Base-by-base conservation (phyloP, 2,797 vertebrate species). In the Cossypha heuglini region DNA sequence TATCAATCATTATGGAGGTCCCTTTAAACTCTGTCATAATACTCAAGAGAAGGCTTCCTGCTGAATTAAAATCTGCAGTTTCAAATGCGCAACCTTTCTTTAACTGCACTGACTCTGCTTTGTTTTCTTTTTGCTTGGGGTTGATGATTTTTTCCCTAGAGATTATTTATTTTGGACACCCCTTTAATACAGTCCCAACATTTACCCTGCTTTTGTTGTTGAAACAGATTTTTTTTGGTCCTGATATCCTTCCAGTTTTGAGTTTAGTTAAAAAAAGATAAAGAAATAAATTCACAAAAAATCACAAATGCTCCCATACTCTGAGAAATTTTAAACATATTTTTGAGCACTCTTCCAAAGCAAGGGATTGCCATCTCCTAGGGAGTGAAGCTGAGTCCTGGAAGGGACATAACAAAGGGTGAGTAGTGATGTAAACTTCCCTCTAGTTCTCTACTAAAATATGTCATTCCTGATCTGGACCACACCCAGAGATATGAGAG, bases 1-100 rank as follows among this genome's bases (percentile, higher is more conserved):
- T 97, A 96, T 95, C 96, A 96, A 95, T 97, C 95, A 95, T 96
- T 81, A 88, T 81, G 87, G 94, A 96, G 83, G 96, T 95, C 93
- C 85, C 93, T 97, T 96, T 96, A 96, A 97, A 96, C 95, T 96
- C 95, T 57, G 90, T 88, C 1, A 0, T 78, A 97, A 97, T 97
- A 95, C 96, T 96, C 95, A 90, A 79, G 96, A 97, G 96, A 88
- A 94, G 45, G 76, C 75, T 94, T 96, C 88, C 90, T 25, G 19
- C 86, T 96, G 96, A 94, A 97, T 93, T 95, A 94, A 96, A 97
- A 95, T 88, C 88, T 85, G 93, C 77, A 69, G 74, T 90, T 96
- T 96, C 77, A 94, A 90, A 94, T 79, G 29, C 76, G 29, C 76
- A 94, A 69, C 86, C 88, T 91, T 95, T 83, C 75, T 94, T 94